These are phyloP conservation scores for Phasianus colchicus DNA, from an alignment of 2,113 vertebrate species.

Conservation along the genomic window DNA sequence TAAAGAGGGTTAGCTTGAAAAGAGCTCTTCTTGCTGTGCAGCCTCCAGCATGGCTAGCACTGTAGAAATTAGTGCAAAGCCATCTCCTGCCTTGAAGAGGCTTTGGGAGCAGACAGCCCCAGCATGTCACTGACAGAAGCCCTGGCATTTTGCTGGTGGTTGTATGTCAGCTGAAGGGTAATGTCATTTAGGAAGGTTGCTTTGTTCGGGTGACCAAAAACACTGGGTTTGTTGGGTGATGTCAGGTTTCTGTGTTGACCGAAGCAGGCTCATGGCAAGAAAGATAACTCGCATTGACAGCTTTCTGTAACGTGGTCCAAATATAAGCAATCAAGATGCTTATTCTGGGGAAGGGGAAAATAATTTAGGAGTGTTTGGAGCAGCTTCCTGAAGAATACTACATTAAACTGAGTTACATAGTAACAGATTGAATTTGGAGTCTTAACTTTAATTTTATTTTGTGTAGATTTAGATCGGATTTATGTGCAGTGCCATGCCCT, in stretches of 20 bases:
- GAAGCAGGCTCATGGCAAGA: not conserved
- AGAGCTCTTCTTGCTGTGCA: not conserved
- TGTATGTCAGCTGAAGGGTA: constrained; percentile 14
- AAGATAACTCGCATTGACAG: constrained; percentile 52
- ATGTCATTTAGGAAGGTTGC: constrained; percentile 31
- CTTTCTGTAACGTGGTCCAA: constrained; percentile 6
- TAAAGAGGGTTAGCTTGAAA: not conserved
- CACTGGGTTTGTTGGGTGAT: not conserved
- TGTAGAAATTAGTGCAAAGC: not conserved
- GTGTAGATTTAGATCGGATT: constrained; percentile 51
- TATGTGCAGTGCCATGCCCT: constrained; percentile 31
- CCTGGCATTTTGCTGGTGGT: constrained; percentile 50
- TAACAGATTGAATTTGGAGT: constrained; percentile 62
- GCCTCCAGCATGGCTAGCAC: not conserved
- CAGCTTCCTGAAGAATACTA: constrained; percentile 57
- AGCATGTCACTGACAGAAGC: not conserved
- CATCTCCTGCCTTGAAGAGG: not conserved
- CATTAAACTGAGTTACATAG: constrained; percentile 50
- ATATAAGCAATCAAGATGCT: constrained; percentile 2
- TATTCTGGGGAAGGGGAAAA: constrained; percentile 51
- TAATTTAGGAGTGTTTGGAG: constrained; percentile 40
- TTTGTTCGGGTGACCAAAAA: constrained; percentile 57
- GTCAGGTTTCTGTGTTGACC: constrained; percentile 20
- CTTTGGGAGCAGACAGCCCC: not conserved
- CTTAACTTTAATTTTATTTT: constrained; percentile 67